A percentile compares a stretch with the other conserved stretches of the same genome.
Conservation (phyloP, 2,113 vertebrate genomes). For the Sialia sialis region DNA sequence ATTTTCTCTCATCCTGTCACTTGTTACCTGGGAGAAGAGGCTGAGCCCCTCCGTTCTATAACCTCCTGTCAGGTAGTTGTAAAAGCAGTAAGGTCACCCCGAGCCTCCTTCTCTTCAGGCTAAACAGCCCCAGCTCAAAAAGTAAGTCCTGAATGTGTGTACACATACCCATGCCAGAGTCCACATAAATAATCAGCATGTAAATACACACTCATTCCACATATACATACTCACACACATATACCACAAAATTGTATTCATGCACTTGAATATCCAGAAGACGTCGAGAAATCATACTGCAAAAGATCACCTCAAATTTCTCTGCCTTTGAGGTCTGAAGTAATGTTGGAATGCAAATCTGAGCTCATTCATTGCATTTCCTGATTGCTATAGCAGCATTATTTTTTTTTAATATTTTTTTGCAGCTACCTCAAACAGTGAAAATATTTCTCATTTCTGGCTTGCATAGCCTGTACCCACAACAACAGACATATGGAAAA, state of each 20-base stretch:
- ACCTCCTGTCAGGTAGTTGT: not conserved
- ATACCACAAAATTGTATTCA: not conserved
- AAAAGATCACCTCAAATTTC: not conserved
- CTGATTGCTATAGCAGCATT: not conserved
- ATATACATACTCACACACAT: not conserved
- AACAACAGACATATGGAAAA: not conserved
- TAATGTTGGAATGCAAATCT: not conserved
- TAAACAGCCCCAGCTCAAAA: not conserved
- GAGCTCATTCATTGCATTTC: not conserved
- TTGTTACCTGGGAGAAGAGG: not conserved
- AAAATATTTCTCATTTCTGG: not conserved
- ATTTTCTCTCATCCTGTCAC: not conserved
- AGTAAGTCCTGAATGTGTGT: not conserved
- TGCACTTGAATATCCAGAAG: not conserved
- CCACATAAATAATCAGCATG: not conserved
- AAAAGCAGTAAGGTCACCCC: not conserved
- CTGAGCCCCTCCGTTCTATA: not conserved
- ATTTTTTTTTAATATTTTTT: not conserved
- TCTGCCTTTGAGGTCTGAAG: not conserved
- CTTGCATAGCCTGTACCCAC: not conserved
- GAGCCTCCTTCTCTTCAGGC: not conserved
- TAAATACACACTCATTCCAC: not conserved
- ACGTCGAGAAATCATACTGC: not conserved
- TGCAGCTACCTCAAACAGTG: not conserved
- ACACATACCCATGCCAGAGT: not conserved